A percentile compares a stretch with the other conserved stretches of the same genome.
Evolutionary conservation across 2,797 vertebrate genomes (phyloP).

Genomic region (Sardinella longiceps): DNA sequence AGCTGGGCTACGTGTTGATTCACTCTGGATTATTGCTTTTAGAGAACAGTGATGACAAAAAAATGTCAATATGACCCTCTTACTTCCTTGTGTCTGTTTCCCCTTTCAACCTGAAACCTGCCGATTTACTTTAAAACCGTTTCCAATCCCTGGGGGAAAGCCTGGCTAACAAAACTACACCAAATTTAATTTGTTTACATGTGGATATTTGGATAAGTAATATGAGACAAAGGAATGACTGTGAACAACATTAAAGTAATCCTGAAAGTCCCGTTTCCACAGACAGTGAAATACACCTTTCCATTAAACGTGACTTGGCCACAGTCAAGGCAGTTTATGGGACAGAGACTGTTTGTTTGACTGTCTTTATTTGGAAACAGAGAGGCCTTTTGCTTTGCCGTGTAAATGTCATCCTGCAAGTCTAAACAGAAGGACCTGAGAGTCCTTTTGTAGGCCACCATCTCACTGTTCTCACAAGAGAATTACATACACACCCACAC

Average conservation of each 20-base stretch:
- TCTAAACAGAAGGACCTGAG: not conserved
- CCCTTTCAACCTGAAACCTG: not conserved
- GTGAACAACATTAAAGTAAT: not conserved
- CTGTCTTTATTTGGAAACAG: not conserved
- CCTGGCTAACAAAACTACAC: not conserved
- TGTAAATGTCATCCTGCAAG: not conserved
- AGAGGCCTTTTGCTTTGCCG: not conserved
- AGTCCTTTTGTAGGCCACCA: not conserved
- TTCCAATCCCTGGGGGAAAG: not conserved
- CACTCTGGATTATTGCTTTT: no score
- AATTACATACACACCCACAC: slow-evolving; percentile 15
- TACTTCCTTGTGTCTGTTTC: not conserved
- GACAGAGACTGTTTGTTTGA: not conserved
- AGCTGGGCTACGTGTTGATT: no score
- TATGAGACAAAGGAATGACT: not conserved
- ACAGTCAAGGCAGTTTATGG: not conserved
- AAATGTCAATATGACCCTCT: no score
- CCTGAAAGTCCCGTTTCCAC: not conserved
- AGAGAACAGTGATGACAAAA: not conserved
- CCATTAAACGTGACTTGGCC: not conserved
- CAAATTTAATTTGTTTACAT: not conserved
- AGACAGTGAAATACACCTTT: no score
- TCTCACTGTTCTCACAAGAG: not conserved
- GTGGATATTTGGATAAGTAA: not conserved
- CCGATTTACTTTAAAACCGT: not conserved